phyloP scores from a whole-genome alignment of 2,797 vertebrate species.

The Microchirus variegatus region DNA sequence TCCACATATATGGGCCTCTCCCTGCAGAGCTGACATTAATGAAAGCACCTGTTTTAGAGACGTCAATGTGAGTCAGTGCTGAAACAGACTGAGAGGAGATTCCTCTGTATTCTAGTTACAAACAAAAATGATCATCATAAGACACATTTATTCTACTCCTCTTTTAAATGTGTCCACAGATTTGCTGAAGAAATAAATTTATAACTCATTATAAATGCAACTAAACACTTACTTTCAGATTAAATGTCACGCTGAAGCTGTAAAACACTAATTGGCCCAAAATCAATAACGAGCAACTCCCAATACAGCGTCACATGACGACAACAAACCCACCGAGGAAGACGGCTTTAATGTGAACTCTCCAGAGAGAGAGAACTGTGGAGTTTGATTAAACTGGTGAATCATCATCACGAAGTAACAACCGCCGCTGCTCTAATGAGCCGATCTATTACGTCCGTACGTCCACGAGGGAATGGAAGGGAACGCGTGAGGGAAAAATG shows the following conservation, averaged over 20 bases:
- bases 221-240: too few relatives aligned
- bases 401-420: not conserved
- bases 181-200: too few relatives aligned
- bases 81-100: slow-evolving; percentile 31
- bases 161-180: too few relatives aligned
- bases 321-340: not conserved
- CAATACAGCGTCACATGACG: not conserved
- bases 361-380: too few relatives aligned
- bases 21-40: slow-evolving; percentile 75
- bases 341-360: not conserved
- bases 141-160: too few relatives aligned
- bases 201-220: too few relatives aligned
- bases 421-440: not conserved
- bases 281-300: not conserved
- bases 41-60: slow-evolving; percentile 71
- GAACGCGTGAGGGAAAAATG: too few relatives aligned
- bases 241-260: too few relatives aligned
- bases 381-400: not conserved
- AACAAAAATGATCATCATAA: not conserved
- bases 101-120: slow-evolving; percentile 17
- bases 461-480: not conserved
- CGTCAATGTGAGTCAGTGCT: slow-evolving; percentile 53
- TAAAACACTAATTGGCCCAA: not conserved
- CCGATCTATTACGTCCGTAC: not conserved
- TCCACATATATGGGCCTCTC: slow-evolving; percentile 76